Conservation (phyloP, 2,888 invertebrate species). For the Cyclophora punctaria region DNA sequence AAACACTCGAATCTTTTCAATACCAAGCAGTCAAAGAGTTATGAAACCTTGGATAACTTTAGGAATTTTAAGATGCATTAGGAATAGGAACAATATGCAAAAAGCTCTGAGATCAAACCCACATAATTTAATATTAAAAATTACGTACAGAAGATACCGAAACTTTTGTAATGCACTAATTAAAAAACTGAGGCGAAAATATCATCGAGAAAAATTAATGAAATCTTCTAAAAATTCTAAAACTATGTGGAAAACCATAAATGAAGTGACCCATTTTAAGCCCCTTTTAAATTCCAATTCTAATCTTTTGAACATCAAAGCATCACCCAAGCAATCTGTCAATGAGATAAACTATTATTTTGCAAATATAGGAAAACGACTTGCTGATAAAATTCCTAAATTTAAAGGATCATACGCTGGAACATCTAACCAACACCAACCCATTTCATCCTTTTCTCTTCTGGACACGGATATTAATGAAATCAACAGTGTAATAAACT, state of each 20-base stretch:
- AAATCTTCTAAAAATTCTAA: background rate
- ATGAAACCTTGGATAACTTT: conserved; percentile 3
- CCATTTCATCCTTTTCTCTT: too few relatives aligned
- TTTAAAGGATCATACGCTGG: background rate
- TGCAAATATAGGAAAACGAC: background rate
- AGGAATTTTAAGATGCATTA: conserved; percentile 1
- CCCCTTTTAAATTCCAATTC: background rate
- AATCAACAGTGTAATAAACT: too few relatives aligned
- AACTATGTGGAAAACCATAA: conserved; percentile 1
- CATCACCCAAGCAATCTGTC: background rate
- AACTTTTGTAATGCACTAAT: background rate
- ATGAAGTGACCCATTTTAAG: conserved; percentile 1
- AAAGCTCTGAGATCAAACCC: background rate
- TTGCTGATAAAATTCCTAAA: conserved; percentile 1
- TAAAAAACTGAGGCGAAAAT: background rate
- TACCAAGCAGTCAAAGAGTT: background rate
- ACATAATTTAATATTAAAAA: background rate
- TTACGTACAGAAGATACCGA: background rate
- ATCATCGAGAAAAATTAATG: background rate
- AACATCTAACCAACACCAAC: too few relatives aligned
- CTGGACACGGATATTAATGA: too few relatives aligned
- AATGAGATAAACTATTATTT: background rate
- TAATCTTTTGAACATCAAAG: background rate
- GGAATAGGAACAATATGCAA: conserved; percentile 1
- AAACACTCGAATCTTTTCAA: background rate